Evolutionary conservation across 2,113 vertebrate species (phyloP).

Genomic region (Cottus gobio): DNA sequence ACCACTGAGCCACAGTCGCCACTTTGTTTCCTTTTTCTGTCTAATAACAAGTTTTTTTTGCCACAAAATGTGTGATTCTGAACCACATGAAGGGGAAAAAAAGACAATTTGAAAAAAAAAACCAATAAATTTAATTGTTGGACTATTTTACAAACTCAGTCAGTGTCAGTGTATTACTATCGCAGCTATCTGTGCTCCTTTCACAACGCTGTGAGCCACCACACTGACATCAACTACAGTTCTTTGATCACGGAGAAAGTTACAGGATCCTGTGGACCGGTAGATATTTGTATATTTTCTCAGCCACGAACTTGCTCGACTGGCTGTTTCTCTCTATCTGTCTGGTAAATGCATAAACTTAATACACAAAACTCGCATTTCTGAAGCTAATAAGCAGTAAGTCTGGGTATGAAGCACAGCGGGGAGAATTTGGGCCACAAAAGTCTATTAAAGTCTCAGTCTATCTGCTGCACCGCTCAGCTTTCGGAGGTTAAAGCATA

Average conservation of each 20-base stretch:
- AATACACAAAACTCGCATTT: neutral
- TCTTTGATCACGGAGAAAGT: neutral
- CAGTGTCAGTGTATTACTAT: slow-evolving; percentile 3
- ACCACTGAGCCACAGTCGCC: no score
- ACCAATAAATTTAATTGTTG: neutral
- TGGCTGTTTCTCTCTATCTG: neutral
- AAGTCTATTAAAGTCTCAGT: neutral
- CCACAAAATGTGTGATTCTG: neutral
- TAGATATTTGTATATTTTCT: neutral
- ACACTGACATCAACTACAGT: neutral
- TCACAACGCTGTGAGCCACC: neutral
- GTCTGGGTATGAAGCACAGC: neutral
- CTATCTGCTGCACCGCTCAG: neutral
- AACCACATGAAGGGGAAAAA: neutral
- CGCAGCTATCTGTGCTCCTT: neutral
- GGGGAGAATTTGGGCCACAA: neutral
- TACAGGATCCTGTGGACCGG: neutral
- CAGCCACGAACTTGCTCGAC: neutral
- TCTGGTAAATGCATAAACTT: neutral
- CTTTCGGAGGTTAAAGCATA: slow-evolving; percentile 33
- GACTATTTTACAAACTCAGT: neutral
- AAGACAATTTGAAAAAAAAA: neutral
- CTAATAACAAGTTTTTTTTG: neutral
- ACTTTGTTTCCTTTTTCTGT: neutral
- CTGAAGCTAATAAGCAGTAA: neutral